Base-by-base conservation (phyloP, 2,888 invertebrate genomes). In the Omphaloscelis lunosa region DNA sequence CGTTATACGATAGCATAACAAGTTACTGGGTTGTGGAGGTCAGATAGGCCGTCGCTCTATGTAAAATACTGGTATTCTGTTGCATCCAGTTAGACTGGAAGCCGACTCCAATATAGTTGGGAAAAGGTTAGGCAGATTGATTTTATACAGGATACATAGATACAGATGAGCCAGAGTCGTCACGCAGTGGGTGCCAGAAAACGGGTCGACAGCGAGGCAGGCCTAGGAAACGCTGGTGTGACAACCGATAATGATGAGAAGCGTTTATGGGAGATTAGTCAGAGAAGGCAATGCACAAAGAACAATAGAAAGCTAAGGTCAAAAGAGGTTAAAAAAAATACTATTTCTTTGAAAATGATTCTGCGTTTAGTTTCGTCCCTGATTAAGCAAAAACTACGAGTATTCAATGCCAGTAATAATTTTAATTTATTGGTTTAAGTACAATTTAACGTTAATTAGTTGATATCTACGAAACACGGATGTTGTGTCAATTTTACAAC, bases 391-490 rank as follows among this genome's bases (percentile, higher is more conserved):
- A 23, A 23, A 15, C 2, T 17, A 12, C 41, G 29, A 53, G 15
- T 45, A 29, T 51, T 62, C 0, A n/a, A 11, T 4, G 15, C 11
- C 62, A 53, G 20, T 62, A 65, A 45, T 65, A 17, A 53, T 53
- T 17, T 27, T 0, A 45, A 72, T 67, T 41, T 23, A 63, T 34
- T 34, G 11, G 17, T 63, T 45, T 20, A 29, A 0, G 11, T 45
- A 39, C 29, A 56, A 39, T 15, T 70, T 39, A 48, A 41, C 27
- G 6, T 72, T 73, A 58, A 81, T 81, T 82, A 73, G 12, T 53
- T 29, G 17, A 62, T 72, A 17, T 59, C 34, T 62, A 39, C 63
- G n/a, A 62, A 56, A 7, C 70, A 48, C 70, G 82, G 82, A 82
- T 78, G 59, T 80, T 62, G 61, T 58, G 11, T 63, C 34, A 34